A percentile compares a stretch with the other conserved stretches of the same genome.
Evolutionary conservation across 2,888 invertebrate genomes (phyloP).

Genomic region (Chrysolina americana): DNA sequence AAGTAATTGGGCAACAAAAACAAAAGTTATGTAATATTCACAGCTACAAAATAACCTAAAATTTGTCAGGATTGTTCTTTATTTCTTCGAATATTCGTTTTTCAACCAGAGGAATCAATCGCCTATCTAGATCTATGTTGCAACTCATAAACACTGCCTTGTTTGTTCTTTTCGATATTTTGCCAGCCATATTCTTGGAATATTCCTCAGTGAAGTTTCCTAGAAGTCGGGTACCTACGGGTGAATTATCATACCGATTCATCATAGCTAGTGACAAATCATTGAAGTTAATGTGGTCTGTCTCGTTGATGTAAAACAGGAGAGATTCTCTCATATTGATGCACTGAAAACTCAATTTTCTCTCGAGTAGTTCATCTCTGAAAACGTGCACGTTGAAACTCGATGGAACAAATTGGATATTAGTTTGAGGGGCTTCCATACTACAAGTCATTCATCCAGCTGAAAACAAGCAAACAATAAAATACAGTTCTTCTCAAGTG

Average conservation of each 20-base stretch:
- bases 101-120: constrained; percentile 65
- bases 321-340: constrained; percentile 69
- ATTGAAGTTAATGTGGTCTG: constrained; percentile 62
- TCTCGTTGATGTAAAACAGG: constrained; percentile 69
- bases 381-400: constrained; percentile 21
- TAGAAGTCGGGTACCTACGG: constrained; percentile 66
- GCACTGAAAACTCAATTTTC: constrained; percentile 66
- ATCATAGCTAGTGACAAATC: constrained; percentile 67
- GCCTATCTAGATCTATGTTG: constrained; percentile 67
- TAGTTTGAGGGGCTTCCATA: neutral
- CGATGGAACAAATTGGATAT: constrained; percentile 15
- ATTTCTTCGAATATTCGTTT: constrained; percentile 69
- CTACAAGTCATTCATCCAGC: neutral
- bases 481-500: neutral
- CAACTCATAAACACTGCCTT: constrained; percentile 71
- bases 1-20: too few species aligned
- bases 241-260: constrained; percentile 57
- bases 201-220: constrained; percentile 64
- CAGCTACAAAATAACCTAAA: constrained; percentile 52
- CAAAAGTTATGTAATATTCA: neutral
- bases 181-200: constrained; percentile 54
- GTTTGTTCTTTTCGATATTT: constrained; percentile 66
- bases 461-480: neutral
- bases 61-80: constrained; percentile 63
- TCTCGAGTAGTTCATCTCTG: constrained; percentile 62